Conservation (phyloP, 92 coral and sea anemone genomes). For the Ricordea florida region DNA sequence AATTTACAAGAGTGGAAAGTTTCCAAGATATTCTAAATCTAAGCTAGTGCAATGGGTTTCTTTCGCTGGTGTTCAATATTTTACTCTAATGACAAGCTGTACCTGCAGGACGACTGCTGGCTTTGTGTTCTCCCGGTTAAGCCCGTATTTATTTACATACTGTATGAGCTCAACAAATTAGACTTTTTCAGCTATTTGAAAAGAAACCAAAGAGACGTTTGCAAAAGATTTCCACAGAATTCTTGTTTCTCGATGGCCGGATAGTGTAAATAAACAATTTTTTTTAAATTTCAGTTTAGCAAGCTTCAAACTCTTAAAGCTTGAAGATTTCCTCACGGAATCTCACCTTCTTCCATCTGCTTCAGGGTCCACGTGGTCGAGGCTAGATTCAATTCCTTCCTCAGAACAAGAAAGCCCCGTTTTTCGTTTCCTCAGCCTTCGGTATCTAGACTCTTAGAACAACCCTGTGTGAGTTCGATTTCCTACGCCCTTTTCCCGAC, state of each 20-base stretch:
- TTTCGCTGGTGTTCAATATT: background rate
- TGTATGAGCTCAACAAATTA: slow-evolving; percentile 8
- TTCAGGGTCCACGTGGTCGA: slow-evolving; percentile 14
- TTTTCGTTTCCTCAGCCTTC: too few relatives aligned
- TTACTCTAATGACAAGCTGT: background rate
- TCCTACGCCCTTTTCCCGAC: background rate
- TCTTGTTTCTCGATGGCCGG: slow-evolving; percentile 10
- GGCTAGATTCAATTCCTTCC: background rate
- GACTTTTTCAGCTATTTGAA: slow-evolving; percentile 18
- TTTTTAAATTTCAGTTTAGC: too few relatives aligned
- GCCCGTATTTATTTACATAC: slow-evolving; percentile 33
- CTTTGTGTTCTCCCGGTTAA: slow-evolving; percentile 2
- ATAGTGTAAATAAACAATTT: too few relatives aligned
- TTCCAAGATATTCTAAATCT: too few relatives aligned
- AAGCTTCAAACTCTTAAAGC: too few relatives aligned
- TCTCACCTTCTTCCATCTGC: slow-evolving; percentile 12
- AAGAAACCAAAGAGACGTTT: slow-evolving; percentile 5
- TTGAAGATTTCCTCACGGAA: too few relatives aligned
- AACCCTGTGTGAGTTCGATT: background rate
- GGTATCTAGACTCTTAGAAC: too few relatives aligned
- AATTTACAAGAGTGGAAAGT: too few relatives aligned
- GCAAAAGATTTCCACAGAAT: background rate
- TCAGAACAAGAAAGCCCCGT: too few relatives aligned
- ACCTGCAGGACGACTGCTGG: slow-evolving; percentile 3
- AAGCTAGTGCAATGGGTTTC: too few relatives aligned